Percentiles rank a stretch among this genome's conserved stretches.
Evolutionary conservation across 2,113 vertebrate genomes (phyloP).

Genomic region (Zingel zingel): DNA sequence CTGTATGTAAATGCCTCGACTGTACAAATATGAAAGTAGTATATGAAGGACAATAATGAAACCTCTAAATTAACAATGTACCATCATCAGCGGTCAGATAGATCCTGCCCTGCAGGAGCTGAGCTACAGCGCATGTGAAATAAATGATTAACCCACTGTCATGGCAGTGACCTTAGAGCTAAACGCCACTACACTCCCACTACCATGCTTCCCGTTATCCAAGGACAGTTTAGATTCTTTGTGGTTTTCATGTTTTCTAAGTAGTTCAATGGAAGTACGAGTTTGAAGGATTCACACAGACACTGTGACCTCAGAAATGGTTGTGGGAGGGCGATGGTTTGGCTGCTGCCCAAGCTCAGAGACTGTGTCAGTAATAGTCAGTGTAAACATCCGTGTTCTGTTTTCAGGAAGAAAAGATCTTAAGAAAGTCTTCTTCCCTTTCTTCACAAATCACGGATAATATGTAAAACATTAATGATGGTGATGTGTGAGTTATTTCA

Average conservation of each 20-base stretch:
- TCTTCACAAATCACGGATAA: not conserved
- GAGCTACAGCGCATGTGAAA: not conserved
- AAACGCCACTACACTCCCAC: not conserved
- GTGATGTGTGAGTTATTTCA: not conserved
- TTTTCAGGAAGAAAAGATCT: not conserved
- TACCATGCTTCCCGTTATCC: not conserved
- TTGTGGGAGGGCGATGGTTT: not conserved
- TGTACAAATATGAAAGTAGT: slow-evolving; percentile 7
- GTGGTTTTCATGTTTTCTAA: not conserved
- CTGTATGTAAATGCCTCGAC: not conserved
- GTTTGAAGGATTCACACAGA: slow-evolving; percentile 3
- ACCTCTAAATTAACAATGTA: slow-evolving; percentile 1
- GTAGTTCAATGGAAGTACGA: slow-evolving; percentile 1
- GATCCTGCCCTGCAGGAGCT: not conserved
- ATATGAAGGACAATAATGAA: not conserved
- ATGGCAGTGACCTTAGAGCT: not conserved
- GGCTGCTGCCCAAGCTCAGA: slow-evolving; percentile 1
- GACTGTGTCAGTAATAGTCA: not conserved
- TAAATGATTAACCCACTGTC: slow-evolving; percentile 13
- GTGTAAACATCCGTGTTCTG: slow-evolving; percentile 22
- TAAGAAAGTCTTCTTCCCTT: not conserved
- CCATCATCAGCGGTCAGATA: not conserved
- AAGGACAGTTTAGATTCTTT: slow-evolving; percentile 5
- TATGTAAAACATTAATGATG: not conserved
- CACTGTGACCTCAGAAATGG: slow-evolving; percentile 16